Evolutionary conservation across 1,140 invertebrate genomes (phyloP).

Genomic region (Psix sp.): DNA sequence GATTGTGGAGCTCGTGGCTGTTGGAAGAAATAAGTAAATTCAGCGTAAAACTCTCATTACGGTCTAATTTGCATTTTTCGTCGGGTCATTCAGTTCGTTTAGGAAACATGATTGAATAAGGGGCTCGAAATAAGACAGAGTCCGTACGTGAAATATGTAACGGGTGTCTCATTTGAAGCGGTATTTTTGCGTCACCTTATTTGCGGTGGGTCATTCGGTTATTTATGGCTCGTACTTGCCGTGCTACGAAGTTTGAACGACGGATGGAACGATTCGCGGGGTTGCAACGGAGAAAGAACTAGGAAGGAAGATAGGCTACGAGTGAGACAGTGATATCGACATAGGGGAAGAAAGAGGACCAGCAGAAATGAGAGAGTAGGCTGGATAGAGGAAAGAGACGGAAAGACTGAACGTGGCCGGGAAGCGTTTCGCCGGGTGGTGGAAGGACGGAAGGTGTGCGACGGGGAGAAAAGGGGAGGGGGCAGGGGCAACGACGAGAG

Average conservation of each 20-base stretch:
- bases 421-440: constrained; percentile 42
- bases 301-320: background rate
- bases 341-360: constrained; percentile 5
- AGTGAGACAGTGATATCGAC: constrained; percentile 1
- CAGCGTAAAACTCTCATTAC: too few species aligned
- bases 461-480: constrained; percentile 8
- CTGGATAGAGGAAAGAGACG: constrained; percentile 11
- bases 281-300: constrained; percentile 45
- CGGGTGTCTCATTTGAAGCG: constrained; percentile 58
- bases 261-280: constrained; percentile 54
- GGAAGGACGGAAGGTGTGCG: too few species aligned
- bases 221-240: constrained; percentile 70
- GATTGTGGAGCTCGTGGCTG: too few species aligned
- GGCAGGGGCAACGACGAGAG: constrained; percentile 32
- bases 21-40: too few species aligned
- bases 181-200: constrained; percentile 55
- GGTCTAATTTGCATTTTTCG: too few species aligned
- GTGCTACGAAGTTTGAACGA: constrained; percentile 60
- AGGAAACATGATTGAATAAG: too few species aligned
- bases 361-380: background rate
- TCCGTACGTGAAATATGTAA: constrained; percentile 52
- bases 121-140: constrained; percentile 10
- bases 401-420: constrained; percentile 25
- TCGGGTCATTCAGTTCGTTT: too few species aligned
- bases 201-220: constrained; percentile 72